phyloP scores from a whole-genome alignment of 2,888 invertebrate genomes.

The Bhutanitis thaidina region DNA sequence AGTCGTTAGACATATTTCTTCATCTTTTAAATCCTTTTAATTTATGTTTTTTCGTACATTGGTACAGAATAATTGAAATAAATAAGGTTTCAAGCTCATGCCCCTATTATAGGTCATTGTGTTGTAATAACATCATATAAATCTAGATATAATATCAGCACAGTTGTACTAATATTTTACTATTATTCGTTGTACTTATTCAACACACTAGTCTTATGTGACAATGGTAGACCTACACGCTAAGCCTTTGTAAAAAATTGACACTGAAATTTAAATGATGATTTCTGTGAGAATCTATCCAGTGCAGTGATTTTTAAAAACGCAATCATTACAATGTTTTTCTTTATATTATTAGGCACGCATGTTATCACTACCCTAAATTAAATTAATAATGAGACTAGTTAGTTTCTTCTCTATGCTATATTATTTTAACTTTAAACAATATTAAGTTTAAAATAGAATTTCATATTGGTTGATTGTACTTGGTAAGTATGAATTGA shows the following conservation, averaged over 20 bases:
- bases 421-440: constrained; percentile 39
- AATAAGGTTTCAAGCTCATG: background rate
- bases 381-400: constrained; percentile 72
- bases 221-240: background rate
- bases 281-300: too few relatives aligned
- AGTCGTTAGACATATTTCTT: background rate
- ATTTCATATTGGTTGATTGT: constrained; percentile 60
- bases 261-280: background rate
- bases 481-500: constrained; percentile 66
- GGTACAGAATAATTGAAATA: background rate
- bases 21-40: background rate
- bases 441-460: constrained; percentile 28
- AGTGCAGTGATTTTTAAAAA: too few relatives aligned
- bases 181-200: constrained; percentile 19
- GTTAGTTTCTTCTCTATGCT: constrained; percentile 72
- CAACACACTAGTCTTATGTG: background rate
- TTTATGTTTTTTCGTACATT: too few relatives aligned
- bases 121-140: background rate
- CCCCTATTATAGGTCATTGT: background rate
- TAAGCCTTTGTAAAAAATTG: background rate
- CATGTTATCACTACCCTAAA: constrained; percentile 69
- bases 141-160: too few relatives aligned
- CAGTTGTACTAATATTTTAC: background rate
- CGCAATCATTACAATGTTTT: background rate
- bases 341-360: constrained; percentile 64